Percentiles rank a stretch among this genome's conserved stretches.
These are phyloP conservation scores for Yponomeuta sedellus DNA, from an alignment of 2,888 invertebrate species.

Conservation along the genomic window DNA sequence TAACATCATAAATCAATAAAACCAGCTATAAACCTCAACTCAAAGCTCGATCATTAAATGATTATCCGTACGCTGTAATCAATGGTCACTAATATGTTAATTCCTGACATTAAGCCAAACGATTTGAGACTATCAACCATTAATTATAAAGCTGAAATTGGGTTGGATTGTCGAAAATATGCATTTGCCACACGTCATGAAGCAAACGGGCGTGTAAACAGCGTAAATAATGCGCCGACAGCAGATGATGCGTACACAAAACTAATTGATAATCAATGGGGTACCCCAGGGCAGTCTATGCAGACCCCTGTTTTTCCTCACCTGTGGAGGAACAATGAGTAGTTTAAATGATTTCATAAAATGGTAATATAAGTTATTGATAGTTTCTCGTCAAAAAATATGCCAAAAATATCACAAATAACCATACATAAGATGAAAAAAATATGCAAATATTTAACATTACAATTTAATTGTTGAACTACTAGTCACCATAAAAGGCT, in stretches of 20 bases:
- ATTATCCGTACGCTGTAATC: constrained; percentile 49
- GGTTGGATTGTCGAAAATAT: constrained; percentile 25
- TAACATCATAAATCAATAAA: constrained; percentile 65
- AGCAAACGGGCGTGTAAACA: constrained; percentile 67
- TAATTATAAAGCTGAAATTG: constrained; percentile 35
- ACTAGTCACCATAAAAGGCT: no score
- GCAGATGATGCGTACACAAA: constrained; percentile 65
- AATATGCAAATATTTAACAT: no score
- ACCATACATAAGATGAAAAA: no score
- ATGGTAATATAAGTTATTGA: background rate
- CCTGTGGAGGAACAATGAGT: constrained; percentile 33
- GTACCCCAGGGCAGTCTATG: constrained; percentile 43
- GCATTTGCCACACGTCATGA: constrained; percentile 53
- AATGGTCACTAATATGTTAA: constrained; percentile 70
- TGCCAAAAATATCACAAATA: no score
- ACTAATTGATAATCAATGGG: constrained; percentile 75
- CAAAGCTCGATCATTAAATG: constrained; percentile 60
- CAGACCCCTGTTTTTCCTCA: constrained; percentile 47
- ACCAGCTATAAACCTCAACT: constrained; percentile 60
- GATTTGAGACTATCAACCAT: constrained; percentile 34
- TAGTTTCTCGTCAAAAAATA: background rate
- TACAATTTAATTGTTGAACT: no score
- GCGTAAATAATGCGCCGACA: constrained; percentile 68
- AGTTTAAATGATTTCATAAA: background rate
- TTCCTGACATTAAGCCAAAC: constrained; percentile 31